phyloP scores from a whole-genome alignment of 2,113 vertebrate genomes.

The Uria aalge region DNA sequence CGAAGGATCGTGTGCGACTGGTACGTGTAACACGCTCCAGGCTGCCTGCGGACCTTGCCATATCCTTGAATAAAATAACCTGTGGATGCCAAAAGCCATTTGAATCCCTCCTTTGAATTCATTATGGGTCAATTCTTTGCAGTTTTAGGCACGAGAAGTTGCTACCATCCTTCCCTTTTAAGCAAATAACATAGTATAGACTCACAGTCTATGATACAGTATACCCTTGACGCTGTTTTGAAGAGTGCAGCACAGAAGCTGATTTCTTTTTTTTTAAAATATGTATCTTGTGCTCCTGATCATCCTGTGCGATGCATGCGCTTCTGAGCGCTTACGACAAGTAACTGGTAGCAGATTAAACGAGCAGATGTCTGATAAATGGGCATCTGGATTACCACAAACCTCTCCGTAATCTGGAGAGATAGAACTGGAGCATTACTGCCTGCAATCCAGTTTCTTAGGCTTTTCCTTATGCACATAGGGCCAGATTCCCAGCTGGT shows the following conservation, averaged over 20 bases:
- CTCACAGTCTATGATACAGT: background rate
- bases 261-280: background rate
- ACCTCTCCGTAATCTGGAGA: background rate
- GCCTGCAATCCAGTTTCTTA: background rate
- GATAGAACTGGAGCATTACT: background rate
- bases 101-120: background rate
- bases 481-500: background rate
- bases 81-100: background rate
- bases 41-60: background rate
- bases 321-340: background rate
- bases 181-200: background rate
- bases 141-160: background rate
- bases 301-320: background rate
- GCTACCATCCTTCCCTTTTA: background rate
- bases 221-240: background rate
- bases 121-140: background rate
- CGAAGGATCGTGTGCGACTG: slow-evolving; percentile 91
- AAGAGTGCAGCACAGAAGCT: background rate
- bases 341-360: slow-evolving; percentile 22
- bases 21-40: slow-evolving; percentile 64
- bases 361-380: background rate
- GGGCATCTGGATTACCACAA: slow-evolving; percentile 12
- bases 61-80: background rate
- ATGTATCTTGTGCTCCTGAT: background rate
- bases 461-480: background rate